Conservation (phyloP, 2,113 vertebrate genomes). For the Pogonocichla stellata region DNA sequence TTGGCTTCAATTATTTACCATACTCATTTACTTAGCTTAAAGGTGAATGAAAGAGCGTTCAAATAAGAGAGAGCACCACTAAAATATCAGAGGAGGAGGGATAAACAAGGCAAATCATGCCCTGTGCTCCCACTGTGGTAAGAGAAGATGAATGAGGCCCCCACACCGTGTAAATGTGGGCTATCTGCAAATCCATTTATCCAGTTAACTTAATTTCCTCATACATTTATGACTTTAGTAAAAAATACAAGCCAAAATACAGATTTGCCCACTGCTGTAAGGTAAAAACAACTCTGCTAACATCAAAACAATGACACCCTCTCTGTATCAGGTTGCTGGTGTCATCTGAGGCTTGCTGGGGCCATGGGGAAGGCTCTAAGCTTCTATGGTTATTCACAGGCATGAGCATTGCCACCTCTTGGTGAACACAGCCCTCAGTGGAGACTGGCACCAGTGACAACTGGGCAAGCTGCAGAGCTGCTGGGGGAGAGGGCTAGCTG, state of each 20-base stretch:
- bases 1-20: constrained; percentile 22
- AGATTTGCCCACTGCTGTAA: neutral
- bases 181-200: neutral
- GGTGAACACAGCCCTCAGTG: neutral
- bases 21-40: constrained; percentile 33
- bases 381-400: neutral
- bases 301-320: neutral
- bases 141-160: neutral
- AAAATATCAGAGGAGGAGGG: neutral
- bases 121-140: neutral
- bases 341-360: neutral
- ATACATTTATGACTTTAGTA: neutral
- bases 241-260: neutral
- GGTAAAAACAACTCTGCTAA: neutral
- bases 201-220: neutral
- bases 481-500: neutral
- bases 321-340: neutral
- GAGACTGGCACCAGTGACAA: neutral
- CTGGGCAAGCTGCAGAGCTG: neutral
- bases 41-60: neutral
- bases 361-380: neutral
- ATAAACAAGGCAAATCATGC: neutral
- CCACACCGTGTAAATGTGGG: neutral
- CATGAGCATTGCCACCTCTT: neutral
- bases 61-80: neutral